A percentile compares a stretch with the other conserved stretches of the same genome.
These are phyloP conservation scores for Chaetura pelagica DNA, from an alignment of 2,113 vertebrate genomes.

Conservation along the genomic window DNA sequence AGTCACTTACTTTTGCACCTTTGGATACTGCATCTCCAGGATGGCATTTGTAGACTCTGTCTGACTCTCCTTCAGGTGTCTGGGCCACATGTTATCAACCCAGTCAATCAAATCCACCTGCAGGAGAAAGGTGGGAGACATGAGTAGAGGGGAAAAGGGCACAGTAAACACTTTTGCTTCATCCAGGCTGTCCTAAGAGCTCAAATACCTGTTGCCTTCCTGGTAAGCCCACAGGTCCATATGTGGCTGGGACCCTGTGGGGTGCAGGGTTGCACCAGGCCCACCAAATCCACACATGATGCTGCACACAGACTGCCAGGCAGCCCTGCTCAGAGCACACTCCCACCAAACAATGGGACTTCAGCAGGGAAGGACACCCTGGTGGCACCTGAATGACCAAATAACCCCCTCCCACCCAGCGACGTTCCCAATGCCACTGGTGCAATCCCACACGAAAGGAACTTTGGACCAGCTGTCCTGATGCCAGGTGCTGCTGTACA, in stretches of 20 bases:
- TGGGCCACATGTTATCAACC: slow-evolving; percentile 99
- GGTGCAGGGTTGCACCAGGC: no score
- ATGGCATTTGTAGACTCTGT: slow-evolving; percentile 97
- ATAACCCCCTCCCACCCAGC: neutral
- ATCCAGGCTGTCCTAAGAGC: neutral
- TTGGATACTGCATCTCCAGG: slow-evolving; percentile 98
- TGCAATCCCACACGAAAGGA: neutral
- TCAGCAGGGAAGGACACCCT: neutral
- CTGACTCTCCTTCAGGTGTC: slow-evolving; percentile 96
- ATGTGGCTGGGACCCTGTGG: fast-evolving
- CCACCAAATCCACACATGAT: neutral
- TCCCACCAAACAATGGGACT: fast-evolving
- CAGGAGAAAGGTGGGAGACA: neutral
- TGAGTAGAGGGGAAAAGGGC: neutral
- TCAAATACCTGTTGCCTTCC: neutral
- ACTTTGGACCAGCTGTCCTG: neutral
- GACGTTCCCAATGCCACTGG: neutral
- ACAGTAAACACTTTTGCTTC: neutral
- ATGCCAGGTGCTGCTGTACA: no score
- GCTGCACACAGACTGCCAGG: neutral
- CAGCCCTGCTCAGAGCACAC: neutral
- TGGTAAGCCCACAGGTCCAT: neutral
- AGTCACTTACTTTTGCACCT: slow-evolving; percentile 94
- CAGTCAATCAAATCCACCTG: slow-evolving; percentile 98
- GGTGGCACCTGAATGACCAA: no score